Percentiles rank a stretch among this genome's conserved stretches.
Conservation (phyloP, 2,113 vertebrate genomes). For the Mastomys coucha region DNA sequence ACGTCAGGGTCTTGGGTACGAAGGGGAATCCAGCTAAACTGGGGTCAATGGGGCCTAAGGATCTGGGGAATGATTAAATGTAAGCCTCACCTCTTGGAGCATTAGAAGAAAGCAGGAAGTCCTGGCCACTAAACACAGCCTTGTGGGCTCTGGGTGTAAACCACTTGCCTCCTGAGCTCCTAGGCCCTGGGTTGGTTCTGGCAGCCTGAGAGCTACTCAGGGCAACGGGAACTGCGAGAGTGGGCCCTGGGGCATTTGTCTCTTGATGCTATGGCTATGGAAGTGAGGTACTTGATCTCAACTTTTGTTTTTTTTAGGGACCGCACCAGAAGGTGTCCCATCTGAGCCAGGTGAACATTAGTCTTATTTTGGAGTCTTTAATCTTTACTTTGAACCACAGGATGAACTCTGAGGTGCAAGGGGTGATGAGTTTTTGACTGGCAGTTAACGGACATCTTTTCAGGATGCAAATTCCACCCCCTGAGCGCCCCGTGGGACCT, state of each 20-base stretch:
- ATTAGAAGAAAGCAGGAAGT: neutral
- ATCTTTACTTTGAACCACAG: neutral
- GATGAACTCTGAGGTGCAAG: neutral
- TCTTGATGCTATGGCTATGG: neutral
- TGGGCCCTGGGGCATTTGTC: neutral
- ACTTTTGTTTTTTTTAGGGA: neutral
- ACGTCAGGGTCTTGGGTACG: neutral
- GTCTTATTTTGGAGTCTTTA: neutral
- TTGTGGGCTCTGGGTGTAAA: neutral
- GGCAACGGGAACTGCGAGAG: neutral
- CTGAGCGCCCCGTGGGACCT: neutral
- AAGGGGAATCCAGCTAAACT: neutral
- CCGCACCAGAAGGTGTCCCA: neutral
- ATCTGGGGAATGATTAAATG: neutral
- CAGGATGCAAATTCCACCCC: neutral
- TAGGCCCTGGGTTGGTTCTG: neutral
- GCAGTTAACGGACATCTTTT: neutral
- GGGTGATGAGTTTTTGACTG: neutral
- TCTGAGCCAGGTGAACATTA: neutral
- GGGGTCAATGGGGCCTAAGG: neutral
- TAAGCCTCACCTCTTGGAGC: neutral
- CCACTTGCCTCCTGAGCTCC: too few relatives aligned
- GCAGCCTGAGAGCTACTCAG: neutral
- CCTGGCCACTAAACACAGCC: neutral
- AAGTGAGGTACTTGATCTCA: neutral